A percentile compares a stretch with the other conserved stretches of the same genome.
These are phyloP conservation scores for Urechis unicinctus DNA, from an alignment of 2,888 invertebrate genomes.

Conservation along the genomic window DNA sequence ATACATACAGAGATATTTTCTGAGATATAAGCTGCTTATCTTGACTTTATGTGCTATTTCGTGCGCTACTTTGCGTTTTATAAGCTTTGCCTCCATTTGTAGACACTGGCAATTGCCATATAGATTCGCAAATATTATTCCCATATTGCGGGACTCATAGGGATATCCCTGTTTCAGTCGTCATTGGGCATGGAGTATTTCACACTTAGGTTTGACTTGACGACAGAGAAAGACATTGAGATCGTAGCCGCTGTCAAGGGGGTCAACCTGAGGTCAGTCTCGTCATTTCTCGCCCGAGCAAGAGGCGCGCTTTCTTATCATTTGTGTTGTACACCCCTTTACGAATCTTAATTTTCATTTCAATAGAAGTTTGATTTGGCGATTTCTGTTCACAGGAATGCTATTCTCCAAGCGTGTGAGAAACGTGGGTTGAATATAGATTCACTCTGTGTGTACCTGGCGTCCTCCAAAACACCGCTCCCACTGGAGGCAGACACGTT, in stretches of 20 bases:
- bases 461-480: background rate
- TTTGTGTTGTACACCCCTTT: too few relatives aligned
- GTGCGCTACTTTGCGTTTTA: too few relatives aligned
- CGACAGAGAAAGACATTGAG: constrained; percentile 5
- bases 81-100: too few relatives aligned
- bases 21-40: too few relatives aligned
- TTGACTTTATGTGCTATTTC: too few relatives aligned
- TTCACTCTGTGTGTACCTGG: background rate
- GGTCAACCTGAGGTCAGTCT: constrained; percentile 4
- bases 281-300: too few relatives aligned
- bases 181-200: background rate
- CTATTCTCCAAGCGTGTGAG: background rate
- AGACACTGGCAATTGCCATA: too few relatives aligned
- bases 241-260: constrained; percentile 10
- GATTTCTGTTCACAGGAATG: background rate
- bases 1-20: too few relatives aligned
- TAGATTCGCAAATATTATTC: too few relatives aligned
- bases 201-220: constrained; percentile 7
- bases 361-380: background rate
- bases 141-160: too few relatives aligned
- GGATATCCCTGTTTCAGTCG: background rate
- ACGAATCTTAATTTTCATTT: background rate
- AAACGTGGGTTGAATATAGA: background rate
- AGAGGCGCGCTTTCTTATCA: too few relatives aligned
- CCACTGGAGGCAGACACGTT: background rate